Percentiles rank a stretch among this genome's conserved stretches.
phyloP scores from a whole-genome alignment of 2,888 invertebrate species.

The Chalcis sispes region DNA sequence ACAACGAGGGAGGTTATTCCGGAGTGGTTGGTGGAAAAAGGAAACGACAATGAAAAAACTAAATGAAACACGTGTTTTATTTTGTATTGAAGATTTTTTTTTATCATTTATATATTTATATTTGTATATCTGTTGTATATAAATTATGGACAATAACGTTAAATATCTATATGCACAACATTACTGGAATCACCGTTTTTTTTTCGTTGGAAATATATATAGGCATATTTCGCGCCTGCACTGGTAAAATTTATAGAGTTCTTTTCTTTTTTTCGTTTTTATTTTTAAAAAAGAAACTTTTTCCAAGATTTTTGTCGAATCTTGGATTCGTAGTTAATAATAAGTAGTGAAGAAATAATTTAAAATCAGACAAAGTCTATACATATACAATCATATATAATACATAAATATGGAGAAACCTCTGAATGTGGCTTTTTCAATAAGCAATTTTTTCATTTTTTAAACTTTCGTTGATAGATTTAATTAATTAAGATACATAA shows the following conservation, averaged over 20 bases:
- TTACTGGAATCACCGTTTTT: slow-evolving; percentile 64
- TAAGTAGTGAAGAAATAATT: slow-evolving; percentile 39
- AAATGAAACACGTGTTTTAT: slow-evolving; percentile 40
- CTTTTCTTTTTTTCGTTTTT: slow-evolving; percentile 1
- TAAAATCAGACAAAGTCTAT: slow-evolving; percentile 25
- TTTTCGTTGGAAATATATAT: slow-evolving; percentile 53
- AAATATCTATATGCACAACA: slow-evolving; percentile 65
- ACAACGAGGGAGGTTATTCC: not conserved
- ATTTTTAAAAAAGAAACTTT: slow-evolving; percentile 46
- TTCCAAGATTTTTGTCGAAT: slow-evolving; percentile 36
- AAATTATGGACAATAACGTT: slow-evolving; percentile 66
- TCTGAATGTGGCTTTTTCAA: not conserved
- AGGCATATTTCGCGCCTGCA: slow-evolving; percentile 55
- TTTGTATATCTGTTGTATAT: slow-evolving; percentile 57
- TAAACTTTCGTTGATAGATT: not conserved
- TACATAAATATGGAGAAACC: slow-evolving; percentile 31
- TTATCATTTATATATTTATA: slow-evolving; percentile 56
- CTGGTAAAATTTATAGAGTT: slow-evolving; percentile 60
- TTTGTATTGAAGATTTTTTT: slow-evolving; percentile 45
- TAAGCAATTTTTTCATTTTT: not conserved
- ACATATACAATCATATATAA: slow-evolving; percentile 37
- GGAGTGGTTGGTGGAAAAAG: not conserved
- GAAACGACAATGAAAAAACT: slow-evolving; percentile 1
- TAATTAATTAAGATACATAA: not conserved
- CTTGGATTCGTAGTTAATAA: not conserved